Base-by-base conservation (phyloP, 1,140 invertebrate genomes). In the Camponotus floridanus region DNA sequence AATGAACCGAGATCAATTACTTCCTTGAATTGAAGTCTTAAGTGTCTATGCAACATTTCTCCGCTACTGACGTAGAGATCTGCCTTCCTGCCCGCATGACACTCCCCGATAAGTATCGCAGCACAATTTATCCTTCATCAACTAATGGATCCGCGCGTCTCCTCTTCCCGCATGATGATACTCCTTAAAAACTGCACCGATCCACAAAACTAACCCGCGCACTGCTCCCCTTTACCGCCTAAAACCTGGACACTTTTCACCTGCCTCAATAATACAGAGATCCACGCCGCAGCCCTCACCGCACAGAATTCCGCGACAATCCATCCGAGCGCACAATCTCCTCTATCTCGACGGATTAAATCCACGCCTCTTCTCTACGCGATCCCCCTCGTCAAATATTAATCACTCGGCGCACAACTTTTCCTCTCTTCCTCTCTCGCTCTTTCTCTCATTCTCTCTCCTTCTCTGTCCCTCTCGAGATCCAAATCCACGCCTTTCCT, bases 1-100 rank as follows among this genome's bases (percentile, higher is more conserved):
- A 79, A 51, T 31, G 2, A 68, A 55, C n/a, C 31, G 45, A 68
- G n/a, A 68, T 78, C 61, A 36, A 78, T 65, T 64, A 64, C 9
- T 39, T 39, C 42, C 42, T 45, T 9, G 42, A 13, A 1, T 39
- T 39, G n/a, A n/a, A 42, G 48, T 48, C 39, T 33, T 3, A 64
- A 64, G 21, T 76, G 18, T 45, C 26, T 11, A 11, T 13, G 11
- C n/a, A 78, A n/a, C 26, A 51, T 67, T 36, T 51, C 3, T 67
- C 45, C 76, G 13, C n/a, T n/a, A 9, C 42, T 57, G 42, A 42
- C 33, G 15, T 55, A 59, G 31, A 2, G 36, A 59, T 73, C 33
- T 39, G 4, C 13, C 45, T 13, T 33, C 39, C n/a, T 9, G 55
- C 51, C 33, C 55, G 55, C 71, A 59, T 59, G 21, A 73, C 13